These are phyloP conservation scores for Zaprionus kolodkinae DNA, from an alignment of 1,140 invertebrate species.

Conservation along the genomic window DNA sequence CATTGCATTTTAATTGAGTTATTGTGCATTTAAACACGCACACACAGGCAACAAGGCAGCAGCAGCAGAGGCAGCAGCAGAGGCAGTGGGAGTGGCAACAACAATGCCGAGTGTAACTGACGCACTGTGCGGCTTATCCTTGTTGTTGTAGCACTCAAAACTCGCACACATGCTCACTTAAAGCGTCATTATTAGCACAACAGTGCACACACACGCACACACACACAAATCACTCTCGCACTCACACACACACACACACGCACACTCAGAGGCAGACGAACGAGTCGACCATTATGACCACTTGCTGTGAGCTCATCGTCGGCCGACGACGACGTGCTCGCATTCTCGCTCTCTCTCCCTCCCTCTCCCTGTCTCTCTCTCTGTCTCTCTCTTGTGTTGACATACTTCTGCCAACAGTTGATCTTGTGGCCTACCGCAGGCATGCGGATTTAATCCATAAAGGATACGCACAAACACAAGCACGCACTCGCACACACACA, in stretches of 20 bases:
- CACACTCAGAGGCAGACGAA: slow-evolving; percentile 1
- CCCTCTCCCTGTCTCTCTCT: not conserved
- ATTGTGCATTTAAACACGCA: slow-evolving; percentile 38
- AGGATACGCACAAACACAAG: slow-evolving; percentile 70
- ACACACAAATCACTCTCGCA: not conserved
- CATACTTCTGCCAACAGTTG: slow-evolving; percentile 83
- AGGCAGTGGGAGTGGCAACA: too few relatives aligned
- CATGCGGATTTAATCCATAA: slow-evolving; percentile 83
- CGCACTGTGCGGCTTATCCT: slow-evolving; percentile 50
- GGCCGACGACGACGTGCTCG: slow-evolving; percentile 39
- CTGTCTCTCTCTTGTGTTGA: slow-evolving; percentile 58
- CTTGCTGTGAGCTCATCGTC: slow-evolving; percentile 63
- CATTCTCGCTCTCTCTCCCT: not conserved
- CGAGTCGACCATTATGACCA: slow-evolving; percentile 70
- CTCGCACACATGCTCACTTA: slow-evolving; percentile 52
- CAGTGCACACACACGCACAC: slow-evolving; percentile 33
- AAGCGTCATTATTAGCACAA: slow-evolving; percentile 80
- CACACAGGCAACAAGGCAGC: not conserved
- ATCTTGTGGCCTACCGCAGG: slow-evolving; percentile 80
- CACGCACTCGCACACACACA: slow-evolving; percentile 46
- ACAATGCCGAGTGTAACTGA: slow-evolving; percentile 35
- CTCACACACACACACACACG: slow-evolving; percentile 21
- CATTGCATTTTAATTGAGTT: slow-evolving; percentile 65
- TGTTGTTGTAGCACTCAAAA: slow-evolving; percentile 62
- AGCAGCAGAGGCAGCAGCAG: too few relatives aligned